phyloP scores from a whole-genome alignment of 2,113 vertebrate genomes.

The Lasiurus borealis region DNA sequence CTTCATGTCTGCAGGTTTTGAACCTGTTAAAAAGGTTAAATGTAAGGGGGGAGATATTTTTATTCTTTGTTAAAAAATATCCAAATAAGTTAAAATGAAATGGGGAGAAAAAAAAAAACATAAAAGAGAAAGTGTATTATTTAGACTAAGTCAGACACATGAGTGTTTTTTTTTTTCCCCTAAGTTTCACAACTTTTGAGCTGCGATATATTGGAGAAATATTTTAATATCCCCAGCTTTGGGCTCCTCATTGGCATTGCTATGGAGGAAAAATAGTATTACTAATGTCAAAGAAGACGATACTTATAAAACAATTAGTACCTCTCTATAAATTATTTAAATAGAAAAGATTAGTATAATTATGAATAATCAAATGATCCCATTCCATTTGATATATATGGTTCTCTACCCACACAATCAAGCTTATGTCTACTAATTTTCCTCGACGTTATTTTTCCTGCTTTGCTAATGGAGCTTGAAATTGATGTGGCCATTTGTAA shows the following conservation, averaged over 20 bases:
- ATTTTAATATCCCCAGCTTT: neutral
- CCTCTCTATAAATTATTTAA: conserved; percentile 15
- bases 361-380: conserved; percentile 1
- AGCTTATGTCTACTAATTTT: conserved; percentile 30
- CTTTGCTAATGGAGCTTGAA: conserved; percentile 67
- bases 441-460: neutral
- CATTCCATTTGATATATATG: neutral
- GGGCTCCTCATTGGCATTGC: neutral
- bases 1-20: neutral
- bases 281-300: neutral
- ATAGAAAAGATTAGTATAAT: conserved; percentile 23
- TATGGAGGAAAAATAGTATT: neutral
- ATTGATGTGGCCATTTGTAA: conserved; percentile 35
- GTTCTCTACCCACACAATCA: conserved; percentile 27
- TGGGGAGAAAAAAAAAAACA: neutral
- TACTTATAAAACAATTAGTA: neutral
- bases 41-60: neutral
- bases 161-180: neutral
- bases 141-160: neutral
- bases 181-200: rapidly evolving
- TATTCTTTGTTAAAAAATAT: conserved; percentile 8
- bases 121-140: neutral
- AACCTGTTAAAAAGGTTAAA: neutral
- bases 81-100: neutral
- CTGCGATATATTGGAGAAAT: neutral